Evolutionary conservation across 2,888 invertebrate genomes (phyloP).

Genomic region (Lordiphosa fenestrarum): DNA sequence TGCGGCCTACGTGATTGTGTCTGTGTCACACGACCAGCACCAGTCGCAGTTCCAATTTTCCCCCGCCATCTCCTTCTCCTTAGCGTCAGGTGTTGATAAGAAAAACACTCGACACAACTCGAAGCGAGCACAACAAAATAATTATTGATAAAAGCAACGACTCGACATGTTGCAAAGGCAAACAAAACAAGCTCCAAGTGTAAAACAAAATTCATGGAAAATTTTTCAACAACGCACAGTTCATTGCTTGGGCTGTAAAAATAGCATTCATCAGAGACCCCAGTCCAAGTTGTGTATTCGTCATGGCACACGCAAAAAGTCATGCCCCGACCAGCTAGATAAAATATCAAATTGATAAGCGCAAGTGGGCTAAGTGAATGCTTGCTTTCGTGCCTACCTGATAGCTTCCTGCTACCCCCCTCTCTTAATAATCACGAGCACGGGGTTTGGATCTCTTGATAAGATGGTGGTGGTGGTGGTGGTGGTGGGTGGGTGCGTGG

Average conservation of each 20-base stretch:
- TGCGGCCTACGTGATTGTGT: conserved; percentile 68
- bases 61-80: not conserved
- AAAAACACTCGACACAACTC: conserved; percentile 51
- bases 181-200: conserved; percentile 30
- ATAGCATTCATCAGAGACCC: conserved; percentile 32
- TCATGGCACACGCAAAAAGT: conserved; percentile 72
- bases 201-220: conserved; percentile 62
- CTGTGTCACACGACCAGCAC: conserved; percentile 66
- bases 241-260: conserved; percentile 50
- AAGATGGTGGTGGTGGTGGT: conserved; percentile 36
- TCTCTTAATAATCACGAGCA: conserved; percentile 43
- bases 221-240: conserved; percentile 68
- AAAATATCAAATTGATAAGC: conserved; percentile 33
- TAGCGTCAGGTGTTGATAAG: conserved; percentile 56
- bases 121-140: conserved; percentile 68
- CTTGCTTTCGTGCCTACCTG: not conserved
- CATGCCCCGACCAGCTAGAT: conserved; percentile 60
- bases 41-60: conserved; percentile 13
- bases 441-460: conserved; percentile 69
- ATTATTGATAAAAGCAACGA: conserved; percentile 68
- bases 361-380: conserved; percentile 3
- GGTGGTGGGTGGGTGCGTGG: conserved; percentile 9
- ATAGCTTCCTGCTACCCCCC: not conserved
- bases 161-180: conserved; percentile 47
- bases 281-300: conserved; percentile 42